Evolutionary conservation across 2,888 invertebrate genomes (phyloP).

Genomic region (Troides helena): DNA sequence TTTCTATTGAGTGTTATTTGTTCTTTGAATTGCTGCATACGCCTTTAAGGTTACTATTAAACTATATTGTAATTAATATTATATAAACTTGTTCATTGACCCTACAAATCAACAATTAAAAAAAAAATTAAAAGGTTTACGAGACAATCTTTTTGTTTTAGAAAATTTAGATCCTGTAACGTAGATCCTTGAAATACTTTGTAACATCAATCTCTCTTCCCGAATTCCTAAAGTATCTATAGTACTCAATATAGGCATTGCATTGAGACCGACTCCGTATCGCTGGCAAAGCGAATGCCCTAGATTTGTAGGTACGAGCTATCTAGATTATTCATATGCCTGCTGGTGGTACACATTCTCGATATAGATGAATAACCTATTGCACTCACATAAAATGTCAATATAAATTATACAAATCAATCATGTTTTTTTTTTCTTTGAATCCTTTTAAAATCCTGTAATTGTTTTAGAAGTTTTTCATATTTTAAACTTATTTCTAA

Average conservation of each 20-base stretch:
- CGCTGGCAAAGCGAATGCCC: conserved; percentile 31
- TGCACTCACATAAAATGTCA: background rate
- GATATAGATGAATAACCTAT: conserved; percentile 14
- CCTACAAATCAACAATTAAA: no score
- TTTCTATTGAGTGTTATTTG: no score
- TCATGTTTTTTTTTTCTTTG: background rate
- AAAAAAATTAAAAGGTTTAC: no score
- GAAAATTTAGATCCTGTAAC: no score
- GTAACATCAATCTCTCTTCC: conserved; percentile 1
- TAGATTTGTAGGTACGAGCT: conserved; percentile 30
- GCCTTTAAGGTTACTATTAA: no score
- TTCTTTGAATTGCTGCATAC: no score
- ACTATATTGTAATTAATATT: no score
- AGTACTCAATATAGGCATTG: conserved; percentile 3
- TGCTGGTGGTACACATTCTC: conserved; percentile 32
- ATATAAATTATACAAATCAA: no score
- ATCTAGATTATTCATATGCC: conserved; percentile 36
- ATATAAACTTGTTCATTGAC: no score
- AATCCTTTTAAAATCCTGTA: background rate
- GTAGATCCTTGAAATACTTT: background rate
- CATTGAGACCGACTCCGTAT: conserved; percentile 13
- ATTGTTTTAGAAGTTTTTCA: background rate
- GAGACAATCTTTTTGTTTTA: no score
- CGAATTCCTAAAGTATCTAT: conserved; percentile 9
- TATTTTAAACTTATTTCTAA: background rate